These are phyloP conservation scores for Drosophila subpulchrella DNA, from an alignment of 1,140 invertebrate genomes.

Conservation along the genomic window DNA sequence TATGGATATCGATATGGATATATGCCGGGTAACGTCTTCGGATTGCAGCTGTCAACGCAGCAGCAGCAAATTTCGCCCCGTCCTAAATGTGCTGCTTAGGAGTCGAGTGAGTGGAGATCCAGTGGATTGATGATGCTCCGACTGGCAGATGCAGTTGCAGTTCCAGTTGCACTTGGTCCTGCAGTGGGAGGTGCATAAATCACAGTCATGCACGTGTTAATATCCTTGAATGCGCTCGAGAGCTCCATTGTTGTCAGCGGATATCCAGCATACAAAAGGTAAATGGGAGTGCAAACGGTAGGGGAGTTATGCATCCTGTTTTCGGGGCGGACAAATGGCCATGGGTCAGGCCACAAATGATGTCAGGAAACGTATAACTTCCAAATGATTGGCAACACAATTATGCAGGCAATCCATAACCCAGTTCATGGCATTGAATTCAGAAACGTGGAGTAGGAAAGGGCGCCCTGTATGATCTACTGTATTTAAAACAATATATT, in stretches of 20 bases:
- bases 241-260: constrained; percentile 42
- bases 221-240: constrained; percentile 34
- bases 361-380: constrained; percentile 26
- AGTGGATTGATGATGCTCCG: constrained; percentile 34
- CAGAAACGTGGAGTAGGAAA: constrained; percentile 70
- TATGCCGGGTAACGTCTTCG: constrained; percentile 60
- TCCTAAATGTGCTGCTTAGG: constrained; percentile 49
- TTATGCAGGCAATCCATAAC: constrained; percentile 7
- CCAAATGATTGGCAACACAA: constrained; percentile 34
- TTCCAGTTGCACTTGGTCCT: constrained; percentile 5
- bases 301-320: constrained; percentile 4
- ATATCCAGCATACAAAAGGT: constrained; percentile 32
- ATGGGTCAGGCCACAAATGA: constrained; percentile 43
- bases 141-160: constrained; percentile 38
- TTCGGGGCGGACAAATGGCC: constrained; percentile 32
- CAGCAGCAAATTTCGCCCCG: constrained; percentile 59
- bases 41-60: constrained; percentile 72
- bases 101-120: constrained; percentile 21
- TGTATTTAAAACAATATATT: neutral
- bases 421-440: constrained; percentile 58
- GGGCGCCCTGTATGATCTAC: constrained; percentile 70
- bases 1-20: constrained; percentile 57
- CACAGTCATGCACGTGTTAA: constrained; percentile 55
- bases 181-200: constrained; percentile 60
- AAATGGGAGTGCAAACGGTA: neutral